Percentiles rank a stretch among this genome's conserved stretches.
Conservation (phyloP, 2,797 vertebrate species). For the Carapus acus region DNA sequence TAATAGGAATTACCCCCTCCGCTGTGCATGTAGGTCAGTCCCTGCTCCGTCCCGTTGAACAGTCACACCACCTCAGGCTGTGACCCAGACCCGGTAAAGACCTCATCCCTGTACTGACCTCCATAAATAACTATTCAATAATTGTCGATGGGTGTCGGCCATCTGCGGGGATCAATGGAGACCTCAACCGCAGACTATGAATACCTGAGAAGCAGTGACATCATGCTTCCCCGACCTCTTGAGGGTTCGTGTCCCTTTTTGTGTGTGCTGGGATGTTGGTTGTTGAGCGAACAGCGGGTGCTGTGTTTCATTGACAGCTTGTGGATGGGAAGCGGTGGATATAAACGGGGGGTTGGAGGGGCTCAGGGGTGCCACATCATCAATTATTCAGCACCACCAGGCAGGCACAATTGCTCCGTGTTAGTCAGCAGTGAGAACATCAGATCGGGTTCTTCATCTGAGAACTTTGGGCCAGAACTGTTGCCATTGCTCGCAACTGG, state of each 20-base stretch:
- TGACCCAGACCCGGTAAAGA: constrained; percentile 12
- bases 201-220: too few relatives aligned
- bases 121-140: constrained; percentile 15
- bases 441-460: constrained; percentile 5
- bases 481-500: not conserved
- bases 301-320: constrained; percentile 34
- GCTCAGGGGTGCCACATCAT: constrained; percentile 52
- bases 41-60: constrained; percentile 40
- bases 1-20: constrained; percentile 66
- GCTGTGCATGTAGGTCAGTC: constrained; percentile 71
- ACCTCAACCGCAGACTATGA: too few relatives aligned
- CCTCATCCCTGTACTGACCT: constrained; percentile 25
- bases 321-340: constrained; percentile 38
- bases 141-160: not conserved
- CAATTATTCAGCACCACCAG: constrained; percentile 64
- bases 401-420: constrained; percentile 37
- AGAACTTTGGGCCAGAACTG: not conserved
- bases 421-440: not conserved
- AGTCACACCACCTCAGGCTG: constrained; percentile 32
- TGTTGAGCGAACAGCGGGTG: constrained; percentile 19
- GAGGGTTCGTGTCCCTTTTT: too few relatives aligned
- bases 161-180: constrained; percentile 11
- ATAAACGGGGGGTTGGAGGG: not conserved
- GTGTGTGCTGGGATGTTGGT: too few relatives aligned
- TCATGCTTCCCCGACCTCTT: too few relatives aligned